These are phyloP conservation scores for Ctena decussata DNA, from an alignment of 2,888 invertebrate genomes.

Conservation along the genomic window DNA sequence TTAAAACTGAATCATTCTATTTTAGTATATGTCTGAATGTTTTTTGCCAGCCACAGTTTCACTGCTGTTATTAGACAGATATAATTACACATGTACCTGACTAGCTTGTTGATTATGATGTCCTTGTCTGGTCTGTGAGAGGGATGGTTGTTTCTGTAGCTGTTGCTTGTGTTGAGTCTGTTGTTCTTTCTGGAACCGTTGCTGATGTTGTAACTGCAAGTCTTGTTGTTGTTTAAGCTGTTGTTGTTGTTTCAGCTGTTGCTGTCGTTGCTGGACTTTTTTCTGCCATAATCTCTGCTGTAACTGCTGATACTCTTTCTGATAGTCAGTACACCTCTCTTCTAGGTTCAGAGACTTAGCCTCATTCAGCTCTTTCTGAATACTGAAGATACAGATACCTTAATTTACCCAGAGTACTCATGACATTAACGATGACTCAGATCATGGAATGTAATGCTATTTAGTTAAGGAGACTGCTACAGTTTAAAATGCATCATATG, in stretches of 20 bases:
- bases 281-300: constrained; percentile 67
- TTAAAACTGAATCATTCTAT: too few relatives aligned
- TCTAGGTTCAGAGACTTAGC: constrained; percentile 28
- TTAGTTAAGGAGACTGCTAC: too few relatives aligned
- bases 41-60: too few relatives aligned
- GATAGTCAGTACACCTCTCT: constrained; percentile 46
- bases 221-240: neutral
- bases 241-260: neutral
- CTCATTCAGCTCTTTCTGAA: constrained; percentile 50
- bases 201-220: neutral
- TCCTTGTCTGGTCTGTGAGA: neutral
- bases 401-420: too few relatives aligned
- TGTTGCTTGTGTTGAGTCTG: neutral
- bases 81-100: too few relatives aligned
- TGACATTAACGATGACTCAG: too few relatives aligned
- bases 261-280: constrained; percentile 46
- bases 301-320: constrained; percentile 59
- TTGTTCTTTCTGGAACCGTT: neutral
- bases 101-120: neutral
- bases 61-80: too few relatives aligned
- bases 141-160: neutral
- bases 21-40: too few relatives aligned
- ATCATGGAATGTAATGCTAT: too few relatives aligned
- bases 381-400: too few relatives aligned
- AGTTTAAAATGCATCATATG: too few relatives aligned